phyloP scores from a whole-genome alignment of 2,113 vertebrate species.

The mouse (Mus musculus) region GRCm39 chr11:90462501-90463000 shows the following conservation, averaged over 20 bases:
- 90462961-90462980: neutral
- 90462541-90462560: slow-evolving; percentile 90
- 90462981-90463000: neutral
- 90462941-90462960: neutral
- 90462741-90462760: neutral
- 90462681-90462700: slow-evolving; percentile 36
- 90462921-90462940: neutral
- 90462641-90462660: slow-evolving; percentile 15
- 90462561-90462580: slow-evolving; percentile 91
- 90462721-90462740: neutral
- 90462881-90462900: neutral
- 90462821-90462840: neutral
- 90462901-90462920: slow-evolving; percentile 22
- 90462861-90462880: slow-evolving; percentile 17
- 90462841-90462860: neutral
- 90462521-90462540: neutral
- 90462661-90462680: neutral
- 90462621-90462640: slow-evolving; percentile 48
- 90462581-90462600: slow-evolving; percentile 89
- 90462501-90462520: neutral
- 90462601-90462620: slow-evolving; percentile 90
- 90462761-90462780: slow-evolving; percentile 40
- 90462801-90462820: slow-evolving; percentile 32
- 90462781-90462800: neutral
- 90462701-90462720: neutral